phyloP scores from a whole-genome alignment of 1,140 invertebrate genomes.

The Cherax quadricarinatus region DNA sequence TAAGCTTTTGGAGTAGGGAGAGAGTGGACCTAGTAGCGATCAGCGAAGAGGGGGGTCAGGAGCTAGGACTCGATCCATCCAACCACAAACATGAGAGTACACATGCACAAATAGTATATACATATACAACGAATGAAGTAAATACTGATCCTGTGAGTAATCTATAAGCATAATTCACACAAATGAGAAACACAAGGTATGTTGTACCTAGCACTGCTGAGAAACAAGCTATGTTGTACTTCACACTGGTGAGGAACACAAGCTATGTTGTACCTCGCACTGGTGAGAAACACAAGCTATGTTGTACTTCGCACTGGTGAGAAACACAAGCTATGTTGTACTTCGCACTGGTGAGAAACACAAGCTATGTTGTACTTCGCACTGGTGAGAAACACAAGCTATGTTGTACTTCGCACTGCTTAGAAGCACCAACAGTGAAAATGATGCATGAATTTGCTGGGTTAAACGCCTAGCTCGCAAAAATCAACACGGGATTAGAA shows the following conservation, averaged over 20 bases:
- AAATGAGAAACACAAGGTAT: neutral
- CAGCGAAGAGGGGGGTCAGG: too few species aligned
- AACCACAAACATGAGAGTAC: too few species aligned
- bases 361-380: neutral
- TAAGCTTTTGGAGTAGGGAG: too few species aligned
- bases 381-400: neutral
- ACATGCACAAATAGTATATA: too few species aligned
- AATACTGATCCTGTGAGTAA: too few species aligned
- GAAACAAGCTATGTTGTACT: neutral
- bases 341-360: conserved; percentile 9
- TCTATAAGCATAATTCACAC: too few species aligned
- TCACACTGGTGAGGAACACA: neutral
- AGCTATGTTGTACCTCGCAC: conserved; percentile 1
- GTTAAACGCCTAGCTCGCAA: too few species aligned
- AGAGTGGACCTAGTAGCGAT: too few species aligned
- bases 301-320: conserved; percentile 12
- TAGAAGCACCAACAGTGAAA: conserved; percentile 33
- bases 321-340: neutral
- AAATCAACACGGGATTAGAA: too few species aligned
- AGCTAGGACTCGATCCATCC: too few species aligned
- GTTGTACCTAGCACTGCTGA: conserved; percentile 24
- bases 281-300: neutral
- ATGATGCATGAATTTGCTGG: neutral
- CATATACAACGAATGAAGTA: too few species aligned
- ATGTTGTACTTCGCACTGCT: conserved; percentile 18